Percentiles rank a stretch among this genome's conserved stretches.
Conservation (phyloP, 2,113 vertebrate species). For the Hirundichthys speculiger region DNA sequence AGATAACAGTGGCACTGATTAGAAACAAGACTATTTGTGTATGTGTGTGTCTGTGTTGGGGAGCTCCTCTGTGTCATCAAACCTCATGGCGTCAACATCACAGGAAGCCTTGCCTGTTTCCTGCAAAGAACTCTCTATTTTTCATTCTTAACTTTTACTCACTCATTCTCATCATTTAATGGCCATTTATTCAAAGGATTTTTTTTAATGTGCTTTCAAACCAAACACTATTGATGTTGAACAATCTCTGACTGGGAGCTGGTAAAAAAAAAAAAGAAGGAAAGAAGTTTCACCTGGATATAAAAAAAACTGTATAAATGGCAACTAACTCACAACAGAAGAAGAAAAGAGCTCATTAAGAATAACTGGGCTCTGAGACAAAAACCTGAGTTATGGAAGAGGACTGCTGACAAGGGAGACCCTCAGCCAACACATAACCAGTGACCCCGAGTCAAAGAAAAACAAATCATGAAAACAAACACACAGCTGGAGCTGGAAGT, state of each 20-base stretch:
- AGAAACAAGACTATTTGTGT: conserved; percentile 28
- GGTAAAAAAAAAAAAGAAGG: too few relatives aligned
- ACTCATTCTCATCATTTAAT: conserved; percentile 4
- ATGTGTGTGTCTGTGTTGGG: conserved; percentile 27
- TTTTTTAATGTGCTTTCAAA: too few relatives aligned
- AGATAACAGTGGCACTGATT: conserved; percentile 67
- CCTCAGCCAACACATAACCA: too few relatives aligned
- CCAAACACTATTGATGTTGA: too few relatives aligned
- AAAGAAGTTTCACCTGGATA: too few relatives aligned
- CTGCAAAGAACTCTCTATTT: conserved; percentile 62
- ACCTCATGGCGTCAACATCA: conserved; percentile 30
- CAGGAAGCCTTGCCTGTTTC: conserved; percentile 79
- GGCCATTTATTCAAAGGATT: not conserved
- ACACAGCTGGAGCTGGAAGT: conserved; percentile 8
- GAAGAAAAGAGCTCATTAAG: not conserved
- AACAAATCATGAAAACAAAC: conserved; percentile 36
- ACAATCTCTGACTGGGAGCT: too few relatives aligned
- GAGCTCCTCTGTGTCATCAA: conserved; percentile 19
- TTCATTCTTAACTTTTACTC: conserved; percentile 32
- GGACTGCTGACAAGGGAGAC: conserved; percentile 17
- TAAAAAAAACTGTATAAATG: too few relatives aligned
- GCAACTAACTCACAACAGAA: not conserved
- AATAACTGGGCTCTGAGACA: conserved; percentile 5
- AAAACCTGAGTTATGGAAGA: conserved; percentile 17
- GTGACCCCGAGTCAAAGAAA: conserved; percentile 18